Evolutionary conservation across 2,888 invertebrate species (phyloP).

Genomic region (Cheilosia vernalis): DNA sequence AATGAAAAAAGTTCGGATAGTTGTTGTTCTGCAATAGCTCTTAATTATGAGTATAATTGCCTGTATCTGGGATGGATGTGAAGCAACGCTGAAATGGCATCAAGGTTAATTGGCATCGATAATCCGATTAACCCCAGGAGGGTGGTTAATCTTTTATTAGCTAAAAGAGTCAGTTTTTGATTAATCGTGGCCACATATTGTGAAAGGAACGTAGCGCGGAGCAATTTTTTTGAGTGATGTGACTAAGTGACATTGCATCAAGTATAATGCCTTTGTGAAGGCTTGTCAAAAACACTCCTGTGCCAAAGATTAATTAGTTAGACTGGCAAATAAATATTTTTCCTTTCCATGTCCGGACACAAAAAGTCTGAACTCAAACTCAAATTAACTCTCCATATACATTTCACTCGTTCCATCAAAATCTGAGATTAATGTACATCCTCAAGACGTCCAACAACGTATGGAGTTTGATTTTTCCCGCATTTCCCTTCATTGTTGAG

Average conservation of each 20-base stretch:
- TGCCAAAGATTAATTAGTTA: too few relatives aligned
- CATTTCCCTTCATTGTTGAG: slow-evolving; percentile 40
- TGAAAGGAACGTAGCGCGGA: not conserved
- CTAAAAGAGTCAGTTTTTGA: not conserved
- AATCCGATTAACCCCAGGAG: slow-evolving; percentile 8
- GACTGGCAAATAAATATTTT: too few relatives aligned
- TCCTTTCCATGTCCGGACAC: too few relatives aligned
- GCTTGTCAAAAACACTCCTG: too few relatives aligned
- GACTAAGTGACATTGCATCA: too few relatives aligned
- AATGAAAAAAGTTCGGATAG: slow-evolving; percentile 10
- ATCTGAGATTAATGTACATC: slow-evolving; percentile 25
- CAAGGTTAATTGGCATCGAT: slow-evolving; percentile 40
- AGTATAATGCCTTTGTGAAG: too few relatives aligned
- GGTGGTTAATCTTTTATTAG: not conserved
- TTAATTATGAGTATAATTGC: slow-evolving; percentile 36
- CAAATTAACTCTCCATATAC: not conserved
- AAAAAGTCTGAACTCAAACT: too few relatives aligned
- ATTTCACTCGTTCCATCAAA: not conserved
- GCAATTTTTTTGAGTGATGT: too few relatives aligned
- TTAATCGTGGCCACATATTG: not conserved
- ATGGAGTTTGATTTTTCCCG: slow-evolving; percentile 40
- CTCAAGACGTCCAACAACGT: not conserved
- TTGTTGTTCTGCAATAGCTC: not conserved
- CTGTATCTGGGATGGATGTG: slow-evolving; percentile 34
- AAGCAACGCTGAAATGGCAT: slow-evolving; percentile 18